Evolutionary conservation across 2,888 invertebrate species (phyloP).

Genomic region (Scelioninae gen. 2): DNA sequence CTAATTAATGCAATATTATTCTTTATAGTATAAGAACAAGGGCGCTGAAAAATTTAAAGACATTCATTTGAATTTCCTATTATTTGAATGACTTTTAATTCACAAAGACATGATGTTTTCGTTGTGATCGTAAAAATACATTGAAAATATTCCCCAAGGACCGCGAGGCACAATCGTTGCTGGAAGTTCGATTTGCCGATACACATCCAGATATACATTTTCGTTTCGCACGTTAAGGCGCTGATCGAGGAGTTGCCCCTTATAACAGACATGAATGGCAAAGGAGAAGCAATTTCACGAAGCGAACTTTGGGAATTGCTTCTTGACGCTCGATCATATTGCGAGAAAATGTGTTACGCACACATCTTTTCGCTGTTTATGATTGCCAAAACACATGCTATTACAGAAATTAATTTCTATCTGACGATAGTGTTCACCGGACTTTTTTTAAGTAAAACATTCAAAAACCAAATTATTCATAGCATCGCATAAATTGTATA

Average conservation of each 20-base stretch:
- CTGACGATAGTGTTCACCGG: neutral
- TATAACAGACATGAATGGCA: conserved; percentile 61
- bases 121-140: conserved; percentile 41
- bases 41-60: too few species aligned
- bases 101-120: conserved; percentile 1
- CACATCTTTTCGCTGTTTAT: conserved; percentile 31
- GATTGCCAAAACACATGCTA: conserved; percentile 14
- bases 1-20: too few species aligned
- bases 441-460: too few species aligned
- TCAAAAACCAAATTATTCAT: too few species aligned
- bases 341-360: conserved; percentile 43
- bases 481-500: too few species aligned
- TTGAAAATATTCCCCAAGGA: conserved; percentile 59
- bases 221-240: conserved; percentile 65
- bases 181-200: conserved; percentile 69
- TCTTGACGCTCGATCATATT: conserved; percentile 57
- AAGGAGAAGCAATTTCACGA: conserved; percentile 61
- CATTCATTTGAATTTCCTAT: too few species aligned
- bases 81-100: conserved; percentile 5
- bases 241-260: conserved; percentile 57
- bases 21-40: too few species aligned
- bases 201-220: conserved; percentile 71
- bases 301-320: conserved; percentile 59
- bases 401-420: conserved; percentile 39
- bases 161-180: conserved; percentile 64